These are phyloP conservation scores for Brachionus asplanchnoidis DNA, from an alignment of 1,140 invertebrate genomes.

Conservation along the genomic window DNA sequence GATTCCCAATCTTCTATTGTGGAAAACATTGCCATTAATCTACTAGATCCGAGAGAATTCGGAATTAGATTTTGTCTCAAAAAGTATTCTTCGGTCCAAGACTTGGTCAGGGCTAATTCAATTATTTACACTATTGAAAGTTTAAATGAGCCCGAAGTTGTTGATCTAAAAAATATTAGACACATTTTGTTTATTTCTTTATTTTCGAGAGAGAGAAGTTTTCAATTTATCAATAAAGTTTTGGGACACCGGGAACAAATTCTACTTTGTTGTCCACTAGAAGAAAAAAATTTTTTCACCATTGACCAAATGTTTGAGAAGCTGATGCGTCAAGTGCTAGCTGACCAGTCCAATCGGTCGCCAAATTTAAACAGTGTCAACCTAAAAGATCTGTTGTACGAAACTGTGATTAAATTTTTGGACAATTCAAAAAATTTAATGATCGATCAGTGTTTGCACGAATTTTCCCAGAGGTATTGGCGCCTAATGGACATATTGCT, in stretches of 20 bases:
- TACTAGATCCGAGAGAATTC: not conserved
- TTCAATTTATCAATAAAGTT: not conserved
- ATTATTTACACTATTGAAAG: not conserved
- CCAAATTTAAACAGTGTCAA: not conserved
- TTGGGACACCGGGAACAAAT: not conserved
- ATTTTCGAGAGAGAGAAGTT: not conserved
- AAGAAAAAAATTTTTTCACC: not conserved
- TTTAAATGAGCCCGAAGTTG: not conserved
- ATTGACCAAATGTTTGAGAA: not conserved
- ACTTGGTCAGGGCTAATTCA: not conserved
- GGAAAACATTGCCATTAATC: not conserved
- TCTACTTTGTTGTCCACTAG: not conserved
- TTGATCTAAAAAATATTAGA: not conserved
- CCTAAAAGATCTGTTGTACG: not conserved
- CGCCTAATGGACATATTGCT: not conserved
- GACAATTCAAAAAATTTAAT: not conserved
- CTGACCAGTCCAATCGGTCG: not conserved
- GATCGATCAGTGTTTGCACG: not conserved
- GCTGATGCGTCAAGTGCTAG: not conserved
- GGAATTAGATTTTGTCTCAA: not conserved
- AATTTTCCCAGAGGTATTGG: not conserved
- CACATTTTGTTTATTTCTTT: slow-evolving; percentile 14
- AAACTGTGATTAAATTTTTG: slow-evolving; percentile 14
- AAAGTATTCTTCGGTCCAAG: not conserved
- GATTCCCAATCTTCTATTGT: not conserved